Evolutionary conservation across 2,888 invertebrate genomes (phyloP).

Genomic region (Andrena trimmerana): DNA sequence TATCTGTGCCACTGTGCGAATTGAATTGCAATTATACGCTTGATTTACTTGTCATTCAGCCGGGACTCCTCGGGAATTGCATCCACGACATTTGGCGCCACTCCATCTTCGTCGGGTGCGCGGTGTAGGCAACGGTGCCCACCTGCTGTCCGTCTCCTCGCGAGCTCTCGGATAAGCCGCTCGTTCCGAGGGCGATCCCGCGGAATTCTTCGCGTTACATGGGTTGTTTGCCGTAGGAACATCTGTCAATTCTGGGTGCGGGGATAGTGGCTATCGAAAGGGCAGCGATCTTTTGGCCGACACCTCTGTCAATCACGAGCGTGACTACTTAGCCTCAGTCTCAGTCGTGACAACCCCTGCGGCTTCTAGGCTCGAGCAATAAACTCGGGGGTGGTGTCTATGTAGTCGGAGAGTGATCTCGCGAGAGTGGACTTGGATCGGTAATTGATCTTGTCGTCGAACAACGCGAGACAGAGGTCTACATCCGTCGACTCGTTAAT

Average conservation of each 20-base stretch:
- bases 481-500: conserved; percentile 38
- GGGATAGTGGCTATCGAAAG: neutral
- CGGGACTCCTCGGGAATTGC: conserved; percentile 55
- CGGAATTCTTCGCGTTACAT: conserved; percentile 8
- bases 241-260: too few species aligned
- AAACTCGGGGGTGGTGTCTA: too few species aligned
- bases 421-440: neutral
- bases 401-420: too few species aligned
- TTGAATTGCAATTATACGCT: conserved; percentile 75
- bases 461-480: conserved; percentile 2
- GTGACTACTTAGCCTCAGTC: too few species aligned
- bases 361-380: too few species aligned
- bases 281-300: too few species aligned
- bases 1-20: conserved; percentile 78
- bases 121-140: conserved; percentile 24
- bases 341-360: too few species aligned
- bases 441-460: conserved; percentile 21
- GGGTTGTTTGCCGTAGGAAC: too few species aligned
- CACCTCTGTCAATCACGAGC: too few species aligned
- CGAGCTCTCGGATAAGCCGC: conserved; percentile 15
- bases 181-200: neutral
- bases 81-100: conserved; percentile 73
- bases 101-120: conserved; percentile 63
- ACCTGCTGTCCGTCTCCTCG: neutral
- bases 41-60: conserved; percentile 74